Evolutionary conservation across 1,140 invertebrate genomes (phyloP).

Genomic region (Ridgeia piscesae): DNA sequence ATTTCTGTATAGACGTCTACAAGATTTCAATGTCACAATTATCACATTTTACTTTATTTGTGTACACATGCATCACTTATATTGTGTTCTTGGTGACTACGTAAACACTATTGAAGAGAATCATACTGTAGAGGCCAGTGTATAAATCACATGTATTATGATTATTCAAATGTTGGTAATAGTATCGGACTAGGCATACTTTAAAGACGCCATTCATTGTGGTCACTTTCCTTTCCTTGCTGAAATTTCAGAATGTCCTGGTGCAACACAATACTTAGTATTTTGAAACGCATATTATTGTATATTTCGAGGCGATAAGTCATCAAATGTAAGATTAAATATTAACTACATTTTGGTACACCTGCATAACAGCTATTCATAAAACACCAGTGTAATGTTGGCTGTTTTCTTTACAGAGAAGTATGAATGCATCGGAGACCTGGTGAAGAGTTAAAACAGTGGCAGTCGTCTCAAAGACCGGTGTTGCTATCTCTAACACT

Average conservation of each 20-base stretch:
- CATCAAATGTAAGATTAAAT: not conserved
- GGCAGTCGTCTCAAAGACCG: not conserved
- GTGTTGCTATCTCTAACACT: not conserved
- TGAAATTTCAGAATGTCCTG: not conserved
- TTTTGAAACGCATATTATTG: not conserved
- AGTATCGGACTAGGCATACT: too few relatives aligned
- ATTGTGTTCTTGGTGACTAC: too few relatives aligned
- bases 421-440: not conserved
- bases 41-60: too few relatives aligned
- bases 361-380: not conserved
- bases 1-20: too few relatives aligned
- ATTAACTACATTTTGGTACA: not conserved
- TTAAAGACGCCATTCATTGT: not conserved
- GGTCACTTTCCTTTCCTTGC: not conserved
- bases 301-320: not conserved
- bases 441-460: not conserved
- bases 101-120: too few relatives aligned
- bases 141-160: too few relatives aligned
- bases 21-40: too few relatives aligned
- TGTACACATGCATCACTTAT: too few relatives aligned
- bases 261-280: not conserved
- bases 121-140: too few relatives aligned
- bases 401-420: not conserved
- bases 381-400: not conserved
- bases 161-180: too few relatives aligned